These are phyloP conservation scores for Eurypyga helias DNA, from an alignment of 2,113 vertebrate species.

Conservation along the genomic window DNA sequence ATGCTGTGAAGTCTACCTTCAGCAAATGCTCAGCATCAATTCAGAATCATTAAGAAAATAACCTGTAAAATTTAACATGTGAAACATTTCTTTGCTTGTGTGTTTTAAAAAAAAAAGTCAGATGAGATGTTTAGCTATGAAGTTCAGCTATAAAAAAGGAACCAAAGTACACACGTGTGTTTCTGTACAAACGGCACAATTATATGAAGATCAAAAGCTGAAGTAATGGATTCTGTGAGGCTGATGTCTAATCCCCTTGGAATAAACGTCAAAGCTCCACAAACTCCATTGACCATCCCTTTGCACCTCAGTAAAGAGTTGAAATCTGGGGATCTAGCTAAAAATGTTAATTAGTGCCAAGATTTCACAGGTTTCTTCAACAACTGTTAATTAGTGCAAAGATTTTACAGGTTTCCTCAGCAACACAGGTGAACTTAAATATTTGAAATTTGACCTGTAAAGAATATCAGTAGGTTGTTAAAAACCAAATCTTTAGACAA, in stretches of 20 bases:
- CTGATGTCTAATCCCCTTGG: background rate
- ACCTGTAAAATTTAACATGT: background rate
- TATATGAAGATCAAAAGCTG: background rate
- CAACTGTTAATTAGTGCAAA: background rate
- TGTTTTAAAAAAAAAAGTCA: background rate
- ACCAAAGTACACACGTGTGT: fast-evolving
- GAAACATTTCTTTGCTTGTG: background rate
- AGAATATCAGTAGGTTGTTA: background rate
- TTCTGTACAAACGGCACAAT: background rate
- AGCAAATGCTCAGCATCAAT: background rate
- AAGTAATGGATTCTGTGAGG: background rate
- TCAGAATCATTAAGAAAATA: background rate
- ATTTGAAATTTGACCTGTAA: background rate
- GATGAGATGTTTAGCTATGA: background rate
- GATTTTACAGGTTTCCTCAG: background rate
- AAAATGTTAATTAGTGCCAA: background rate
- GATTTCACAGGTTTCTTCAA: background rate
- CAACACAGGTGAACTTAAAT: background rate
- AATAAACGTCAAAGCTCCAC: background rate
- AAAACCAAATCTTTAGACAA: background rate
- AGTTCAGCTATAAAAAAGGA: background rate
- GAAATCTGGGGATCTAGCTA: background rate
- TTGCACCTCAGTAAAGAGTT: background rate
- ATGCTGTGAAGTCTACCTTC: background rate
- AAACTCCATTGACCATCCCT: background rate